Conservation (phyloP, 2,113 vertebrate genomes). For the Pholis gunnellus region DNA sequence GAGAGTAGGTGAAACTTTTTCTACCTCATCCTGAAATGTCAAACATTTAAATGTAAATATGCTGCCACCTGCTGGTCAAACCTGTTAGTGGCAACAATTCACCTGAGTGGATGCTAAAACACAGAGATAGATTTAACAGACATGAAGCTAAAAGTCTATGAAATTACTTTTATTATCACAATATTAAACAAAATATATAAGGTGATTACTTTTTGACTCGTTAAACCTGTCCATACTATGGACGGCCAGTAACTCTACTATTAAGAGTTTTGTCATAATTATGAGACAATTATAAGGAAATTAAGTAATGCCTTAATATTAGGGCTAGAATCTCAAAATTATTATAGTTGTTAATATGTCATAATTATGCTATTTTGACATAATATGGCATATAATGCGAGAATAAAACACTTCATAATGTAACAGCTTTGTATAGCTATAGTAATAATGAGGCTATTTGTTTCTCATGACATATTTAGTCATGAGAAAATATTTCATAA, state of each 20-base stretch:
- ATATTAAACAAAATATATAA: neutral
- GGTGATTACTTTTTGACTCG: neutral
- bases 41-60: constrained; percentile 1
- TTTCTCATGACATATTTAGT: too few relatives aligned
- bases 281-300: neutral
- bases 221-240: neutral
- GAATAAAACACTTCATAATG: neutral
- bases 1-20: neutral
- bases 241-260: neutral
- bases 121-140: neutral
- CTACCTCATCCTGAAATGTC: neutral
- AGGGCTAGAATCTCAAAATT: neutral
- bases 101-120: neutral
- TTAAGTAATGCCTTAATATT: neutral
- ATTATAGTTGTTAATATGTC: neutral
- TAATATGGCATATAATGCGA: neutral
- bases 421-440: neutral
- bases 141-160: neutral
- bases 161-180: neutral
- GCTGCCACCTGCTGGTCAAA: constrained; percentile 64
- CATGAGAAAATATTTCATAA: too few relatives aligned
- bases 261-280: neutral
- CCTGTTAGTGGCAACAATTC: neutral
- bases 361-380: neutral
- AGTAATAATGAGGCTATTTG: neutral